These are phyloP conservation scores for Carpatolechia fugitivella DNA, from an alignment of 2,888 invertebrate genomes.

Conservation along the genomic window DNA sequence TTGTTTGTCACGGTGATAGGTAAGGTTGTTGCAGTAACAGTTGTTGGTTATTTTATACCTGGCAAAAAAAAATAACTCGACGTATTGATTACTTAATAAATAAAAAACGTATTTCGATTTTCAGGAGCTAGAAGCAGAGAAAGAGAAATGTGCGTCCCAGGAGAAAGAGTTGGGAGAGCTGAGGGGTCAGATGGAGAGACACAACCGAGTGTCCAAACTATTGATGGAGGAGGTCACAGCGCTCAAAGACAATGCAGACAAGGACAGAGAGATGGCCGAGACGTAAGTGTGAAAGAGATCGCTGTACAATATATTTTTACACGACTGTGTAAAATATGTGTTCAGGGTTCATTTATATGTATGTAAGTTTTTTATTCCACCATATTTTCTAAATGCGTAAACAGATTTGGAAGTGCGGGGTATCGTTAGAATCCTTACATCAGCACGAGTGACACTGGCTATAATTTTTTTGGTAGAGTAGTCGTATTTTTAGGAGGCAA, in stretches of 20 bases:
- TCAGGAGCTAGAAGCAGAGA: slow-evolving; percentile 76
- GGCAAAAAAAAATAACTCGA: neutral
- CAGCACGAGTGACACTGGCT: too few relatives aligned
- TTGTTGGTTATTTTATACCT: too few relatives aligned
- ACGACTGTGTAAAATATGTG: too few relatives aligned
- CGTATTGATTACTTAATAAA: too few relatives aligned
- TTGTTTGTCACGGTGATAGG: too few relatives aligned
- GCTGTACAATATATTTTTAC: neutral
- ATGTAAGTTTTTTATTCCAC: too few relatives aligned
- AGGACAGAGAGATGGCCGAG: slow-evolving; percentile 80
- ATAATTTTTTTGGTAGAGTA: too few relatives aligned
- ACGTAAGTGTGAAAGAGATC: slow-evolving; percentile 52
- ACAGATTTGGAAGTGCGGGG: too few relatives aligned
- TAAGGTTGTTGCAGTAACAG: neutral
- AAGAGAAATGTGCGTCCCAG: slow-evolving; percentile 61
- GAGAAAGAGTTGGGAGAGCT: slow-evolving; percentile 77
- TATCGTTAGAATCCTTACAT: too few relatives aligned
- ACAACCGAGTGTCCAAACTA: slow-evolving; percentile 82
- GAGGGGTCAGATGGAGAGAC: slow-evolving; percentile 77
- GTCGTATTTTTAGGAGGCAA: too few relatives aligned
- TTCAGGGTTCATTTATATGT: too few relatives aligned
- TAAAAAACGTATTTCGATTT: slow-evolving; percentile 9
- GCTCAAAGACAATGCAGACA: slow-evolving; percentile 80
- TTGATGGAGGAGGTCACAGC: slow-evolving; percentile 82
- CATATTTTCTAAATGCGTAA: too few relatives aligned